A percentile compares a stretch with the other conserved stretches of the same genome.
These are phyloP conservation scores for Xestia rhomboidea DNA, from an alignment of 2,888 invertebrate species.

Conservation along the genomic window DNA sequence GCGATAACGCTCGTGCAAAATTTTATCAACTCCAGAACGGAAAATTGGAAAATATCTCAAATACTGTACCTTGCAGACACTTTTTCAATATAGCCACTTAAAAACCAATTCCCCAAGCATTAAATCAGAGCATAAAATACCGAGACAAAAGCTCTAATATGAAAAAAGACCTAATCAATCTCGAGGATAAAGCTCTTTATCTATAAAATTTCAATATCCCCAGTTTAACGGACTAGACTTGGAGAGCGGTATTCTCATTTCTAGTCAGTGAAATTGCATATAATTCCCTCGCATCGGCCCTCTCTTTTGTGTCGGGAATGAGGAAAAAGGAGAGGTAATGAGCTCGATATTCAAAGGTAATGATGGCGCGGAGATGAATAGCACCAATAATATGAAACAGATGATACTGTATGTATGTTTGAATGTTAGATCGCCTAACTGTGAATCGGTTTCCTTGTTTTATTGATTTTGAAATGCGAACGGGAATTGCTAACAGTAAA, in stretches of 20 bases:
- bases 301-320: constrained; percentile 72
- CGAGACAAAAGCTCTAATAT: constrained; percentile 56
- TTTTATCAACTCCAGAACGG: constrained; percentile 45
- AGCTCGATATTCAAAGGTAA: constrained; percentile 70
- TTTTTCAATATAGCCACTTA: constrained; percentile 47
- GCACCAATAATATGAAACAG: constrained; percentile 53
- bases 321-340: constrained; percentile 69
- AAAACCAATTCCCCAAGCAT: constrained; percentile 54
- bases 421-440: constrained; percentile 40
- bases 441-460: constrained; percentile 44
- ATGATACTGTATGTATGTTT: constrained; percentile 24
- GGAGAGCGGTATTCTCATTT: constrained; percentile 77
- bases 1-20: constrained; percentile 21
- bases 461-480: constrained; percentile 53
- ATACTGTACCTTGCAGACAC: constrained; percentile 12
- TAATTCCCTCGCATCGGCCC: constrained; percentile 78
- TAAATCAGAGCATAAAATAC: constrained; percentile 57
- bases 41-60: constrained; percentile 40
- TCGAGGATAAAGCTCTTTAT: constrained; percentile 69
- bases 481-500: constrained; percentile 8
- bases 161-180: constrained; percentile 67
- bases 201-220: constrained; percentile 81
- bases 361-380: constrained; percentile 54
- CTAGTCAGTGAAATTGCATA: constrained; percentile 83
- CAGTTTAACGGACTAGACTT: constrained; percentile 72